phyloP scores from a whole-genome alignment of 2,888 invertebrate species.

The Hofmannophila pseudospretella region DNA sequence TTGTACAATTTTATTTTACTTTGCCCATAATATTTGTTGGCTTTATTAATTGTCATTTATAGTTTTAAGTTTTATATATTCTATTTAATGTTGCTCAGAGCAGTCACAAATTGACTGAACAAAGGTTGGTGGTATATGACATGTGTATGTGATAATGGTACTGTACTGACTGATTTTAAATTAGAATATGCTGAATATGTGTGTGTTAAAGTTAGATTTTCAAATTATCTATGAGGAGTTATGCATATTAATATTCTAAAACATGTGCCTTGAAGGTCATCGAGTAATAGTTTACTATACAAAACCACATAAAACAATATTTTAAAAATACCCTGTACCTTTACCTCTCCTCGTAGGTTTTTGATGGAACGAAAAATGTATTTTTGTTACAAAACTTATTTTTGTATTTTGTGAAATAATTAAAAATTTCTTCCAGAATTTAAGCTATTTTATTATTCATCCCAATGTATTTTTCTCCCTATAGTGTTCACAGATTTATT shows the following conservation, averaged over 20 bases:
- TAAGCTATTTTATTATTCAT: no score
- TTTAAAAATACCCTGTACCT: not conserved
- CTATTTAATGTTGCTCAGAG: conserved; percentile 10
- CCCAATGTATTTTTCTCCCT: no score
- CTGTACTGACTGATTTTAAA: conserved; percentile 55
- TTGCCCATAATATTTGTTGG: not conserved
- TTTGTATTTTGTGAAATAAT: conserved; percentile 46
- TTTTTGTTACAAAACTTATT: conserved; percentile 52
- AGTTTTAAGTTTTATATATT: no score
- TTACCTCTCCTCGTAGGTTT: conserved; percentile 46
- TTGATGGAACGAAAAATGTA: conserved; percentile 37
- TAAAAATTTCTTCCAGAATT: conserved; percentile 32
- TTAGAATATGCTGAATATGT: no score
- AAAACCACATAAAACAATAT: no score
- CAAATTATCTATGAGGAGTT: conserved; percentile 49
- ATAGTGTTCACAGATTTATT: no score
- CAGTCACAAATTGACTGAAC: conserved; percentile 14
- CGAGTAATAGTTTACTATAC: conserved; percentile 8
- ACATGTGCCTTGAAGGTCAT: conserved; percentile 20
- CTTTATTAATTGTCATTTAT: no score
- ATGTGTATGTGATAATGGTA: conserved; percentile 50
- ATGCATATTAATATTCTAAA: not conserved
- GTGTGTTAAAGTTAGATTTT: conserved; percentile 28
- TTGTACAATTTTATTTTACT: not conserved
- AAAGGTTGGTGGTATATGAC: conserved; percentile 19